Evolutionary conservation across 2,797 vertebrate genomes (phyloP).

Genomic region (Cetoscarus ocellatus): DNA sequence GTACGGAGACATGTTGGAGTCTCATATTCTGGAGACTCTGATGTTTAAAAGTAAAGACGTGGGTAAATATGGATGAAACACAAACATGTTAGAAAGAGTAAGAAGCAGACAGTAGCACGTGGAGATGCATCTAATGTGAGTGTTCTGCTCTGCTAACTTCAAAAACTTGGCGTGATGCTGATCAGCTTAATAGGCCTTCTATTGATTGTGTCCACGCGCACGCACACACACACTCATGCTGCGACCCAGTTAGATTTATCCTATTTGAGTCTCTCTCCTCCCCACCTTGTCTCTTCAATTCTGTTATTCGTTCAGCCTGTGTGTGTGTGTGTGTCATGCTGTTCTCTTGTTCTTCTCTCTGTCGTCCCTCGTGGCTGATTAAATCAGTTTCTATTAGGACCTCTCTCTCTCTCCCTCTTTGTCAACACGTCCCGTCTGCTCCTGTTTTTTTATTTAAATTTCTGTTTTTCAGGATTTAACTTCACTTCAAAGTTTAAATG

Average conservation of each 20-base stretch:
- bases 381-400: conserved; percentile 66
- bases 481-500: background rate
- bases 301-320: conserved; percentile 47
- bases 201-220: conserved; percentile 55
- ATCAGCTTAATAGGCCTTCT: conserved; percentile 61
- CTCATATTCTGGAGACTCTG: no score
- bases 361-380: conserved; percentile 66
- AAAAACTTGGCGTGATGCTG: conserved; percentile 40
- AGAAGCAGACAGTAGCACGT: background rate
- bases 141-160: conserved; percentile 14
- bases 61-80: background rate
- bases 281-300: conserved; percentile 73
- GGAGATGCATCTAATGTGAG: background rate
- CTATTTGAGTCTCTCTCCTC: conserved; percentile 74
- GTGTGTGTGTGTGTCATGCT: conserved; percentile 55
- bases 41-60: background rate
- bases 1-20: no score
- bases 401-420: background rate
- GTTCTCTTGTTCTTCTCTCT: conserved; percentile 62
- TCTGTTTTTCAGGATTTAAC: conserved; percentile 8
- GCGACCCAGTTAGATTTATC: conserved; percentile 84
- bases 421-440: conserved; percentile 15
- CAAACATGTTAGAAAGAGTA: background rate
- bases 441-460: conserved; percentile 35
- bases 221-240: conserved; percentile 17